phyloP scores from a whole-genome alignment of 2,888 invertebrate species.

The Horisme vitalbata region DNA sequence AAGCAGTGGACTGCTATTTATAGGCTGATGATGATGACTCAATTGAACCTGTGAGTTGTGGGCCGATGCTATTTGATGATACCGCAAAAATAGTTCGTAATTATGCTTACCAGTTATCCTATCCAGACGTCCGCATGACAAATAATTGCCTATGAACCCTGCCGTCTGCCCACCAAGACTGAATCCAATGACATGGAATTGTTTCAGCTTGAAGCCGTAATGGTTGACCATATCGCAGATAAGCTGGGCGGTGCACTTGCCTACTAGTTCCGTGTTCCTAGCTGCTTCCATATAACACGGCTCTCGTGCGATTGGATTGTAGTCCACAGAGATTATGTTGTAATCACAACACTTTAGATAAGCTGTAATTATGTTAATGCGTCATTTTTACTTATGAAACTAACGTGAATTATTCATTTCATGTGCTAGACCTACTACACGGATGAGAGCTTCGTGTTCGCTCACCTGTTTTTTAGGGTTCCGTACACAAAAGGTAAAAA shows the following conservation, averaged over 20 bases:
- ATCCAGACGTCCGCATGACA: slow-evolving; percentile 66
- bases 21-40: no score
- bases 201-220: slow-evolving; percentile 61
- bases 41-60: no score
- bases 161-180: slow-evolving; percentile 85
- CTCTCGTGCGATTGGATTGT: slow-evolving; percentile 79
- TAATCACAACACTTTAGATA: slow-evolving; percentile 80
- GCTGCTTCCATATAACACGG: slow-evolving; percentile 85
- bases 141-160: slow-evolving; percentile 74
- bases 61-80: no score
- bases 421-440: no score
- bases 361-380: slow-evolving; percentile 56
- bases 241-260: slow-evolving; percentile 83
- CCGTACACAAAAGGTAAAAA: no score
- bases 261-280: slow-evolving; percentile 81
- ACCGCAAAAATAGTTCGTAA: no score
- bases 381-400: no score
- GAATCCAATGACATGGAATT: slow-evolving; percentile 85
- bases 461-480: no score
- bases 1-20: no score
- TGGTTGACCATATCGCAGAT: slow-evolving; percentile 75
- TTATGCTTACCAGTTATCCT: slow-evolving; percentile 79
- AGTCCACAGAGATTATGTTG: slow-evolving; percentile 85
- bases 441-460: no score
- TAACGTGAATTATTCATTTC: no score